phyloP scores from a whole-genome alignment of 2,797 vertebrate genomes.

The Alfaro cultratus region DNA sequence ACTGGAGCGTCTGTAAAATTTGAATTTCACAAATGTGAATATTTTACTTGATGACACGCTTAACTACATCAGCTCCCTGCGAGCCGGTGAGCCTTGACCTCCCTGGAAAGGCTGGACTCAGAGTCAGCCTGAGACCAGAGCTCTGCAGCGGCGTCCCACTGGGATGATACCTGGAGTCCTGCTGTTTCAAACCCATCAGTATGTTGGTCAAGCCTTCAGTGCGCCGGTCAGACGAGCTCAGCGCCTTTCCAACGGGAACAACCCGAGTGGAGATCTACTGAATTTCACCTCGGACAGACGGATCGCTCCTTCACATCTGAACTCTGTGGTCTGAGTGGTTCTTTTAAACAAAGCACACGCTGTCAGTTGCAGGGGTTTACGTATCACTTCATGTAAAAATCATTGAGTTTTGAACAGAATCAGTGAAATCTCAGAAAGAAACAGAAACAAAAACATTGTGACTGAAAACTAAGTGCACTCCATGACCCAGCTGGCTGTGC shows the following conservation, averaged over 20 bases:
- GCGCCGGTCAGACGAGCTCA: background rate
- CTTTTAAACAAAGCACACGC: background rate
- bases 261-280: too few relatives aligned
- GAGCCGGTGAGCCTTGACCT: conserved; percentile 18
- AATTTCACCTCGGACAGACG: background rate
- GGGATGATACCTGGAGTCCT: background rate
- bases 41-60: conserved; percentile 48
- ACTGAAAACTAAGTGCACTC: background rate
- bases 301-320: background rate
- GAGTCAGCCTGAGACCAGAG: conserved; percentile 2
- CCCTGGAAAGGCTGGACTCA: background rate
- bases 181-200: background rate
- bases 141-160: background rate
- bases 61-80: conserved; percentile 30
- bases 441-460: background rate
- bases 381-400: background rate
- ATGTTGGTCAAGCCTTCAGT: background rate
- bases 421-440: background rate
- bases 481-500: background rate
- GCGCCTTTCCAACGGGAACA: background rate
- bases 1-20: conserved; percentile 28
- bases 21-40: conserved; percentile 56
- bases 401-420: background rate
- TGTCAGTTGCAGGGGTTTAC: background rate
- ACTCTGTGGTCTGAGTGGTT: too few relatives aligned